A percentile compares a stretch with the other conserved stretches of the same genome.
phyloP scores from a whole-genome alignment of 2,888 invertebrate genomes.

The Rhabditophanes sp. region DNA sequence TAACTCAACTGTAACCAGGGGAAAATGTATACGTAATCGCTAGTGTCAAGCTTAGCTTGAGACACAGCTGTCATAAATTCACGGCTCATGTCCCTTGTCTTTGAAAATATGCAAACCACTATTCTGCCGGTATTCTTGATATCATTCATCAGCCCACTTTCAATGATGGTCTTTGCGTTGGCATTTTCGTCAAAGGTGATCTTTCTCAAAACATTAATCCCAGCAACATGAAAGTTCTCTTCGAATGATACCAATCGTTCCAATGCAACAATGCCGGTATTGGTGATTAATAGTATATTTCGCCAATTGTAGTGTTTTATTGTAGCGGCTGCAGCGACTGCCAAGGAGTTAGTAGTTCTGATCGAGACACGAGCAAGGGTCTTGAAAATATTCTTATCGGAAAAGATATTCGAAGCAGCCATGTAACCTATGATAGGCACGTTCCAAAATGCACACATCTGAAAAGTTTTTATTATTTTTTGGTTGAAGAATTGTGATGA shows the following conservation, averaged over 20 bases:
- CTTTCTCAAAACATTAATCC: constrained; percentile 26
- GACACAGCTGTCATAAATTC: constrained; percentile 38
- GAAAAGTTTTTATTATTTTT: too few relatives aligned
- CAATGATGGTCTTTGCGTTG: constrained; percentile 23
- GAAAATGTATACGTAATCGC: constrained; percentile 33
- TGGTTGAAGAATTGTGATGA: too few relatives aligned
- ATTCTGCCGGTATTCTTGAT: constrained; percentile 32
- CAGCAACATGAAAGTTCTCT: constrained; percentile 32
- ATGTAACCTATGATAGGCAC: constrained; percentile 42
- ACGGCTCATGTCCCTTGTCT: constrained; percentile 35
- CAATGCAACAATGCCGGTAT: constrained; percentile 34
- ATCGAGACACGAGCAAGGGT: constrained; percentile 38
- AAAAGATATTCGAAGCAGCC: constrained; percentile 36
- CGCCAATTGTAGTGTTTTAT: constrained; percentile 39
- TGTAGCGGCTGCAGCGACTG: constrained; percentile 29
- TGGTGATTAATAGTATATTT: too few relatives aligned
- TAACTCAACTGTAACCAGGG: constrained; percentile 36
- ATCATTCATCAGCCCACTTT: constrained; percentile 29
- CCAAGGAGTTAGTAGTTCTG: constrained; percentile 39
- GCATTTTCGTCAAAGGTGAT: constrained; percentile 35
- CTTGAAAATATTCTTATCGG: constrained; percentile 38
- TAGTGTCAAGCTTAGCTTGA: constrained; percentile 21
- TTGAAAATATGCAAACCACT: constrained; percentile 36
- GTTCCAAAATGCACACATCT: constrained; percentile 42
- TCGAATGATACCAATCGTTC: constrained; percentile 34